Evolutionary conservation across 2,888 invertebrate species (phyloP).

Genomic region (Dromius quadrimaculatus): DNA sequence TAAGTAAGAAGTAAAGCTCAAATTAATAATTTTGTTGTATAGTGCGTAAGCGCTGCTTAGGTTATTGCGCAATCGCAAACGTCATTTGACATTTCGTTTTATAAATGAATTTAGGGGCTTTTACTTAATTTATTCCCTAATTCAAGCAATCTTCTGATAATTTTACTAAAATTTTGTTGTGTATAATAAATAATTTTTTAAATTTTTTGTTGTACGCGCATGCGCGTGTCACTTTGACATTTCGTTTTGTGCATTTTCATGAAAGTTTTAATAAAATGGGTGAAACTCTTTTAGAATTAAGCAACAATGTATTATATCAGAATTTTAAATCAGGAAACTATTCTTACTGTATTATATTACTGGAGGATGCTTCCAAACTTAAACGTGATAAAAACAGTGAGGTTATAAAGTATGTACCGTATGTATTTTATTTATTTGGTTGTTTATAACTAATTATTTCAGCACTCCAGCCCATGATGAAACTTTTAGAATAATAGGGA

Average conservation of each 20-base stretch:
- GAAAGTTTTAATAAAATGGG: constrained; percentile 1
- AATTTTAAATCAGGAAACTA: constrained; percentile 35
- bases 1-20: no score
- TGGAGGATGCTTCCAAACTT: constrained; percentile 21
- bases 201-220: not conserved
- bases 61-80: no score
- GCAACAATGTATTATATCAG: constrained; percentile 8
- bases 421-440: no score
- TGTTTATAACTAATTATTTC: constrained; percentile 18
- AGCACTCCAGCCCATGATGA: constrained; percentile 18
- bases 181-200: no score
- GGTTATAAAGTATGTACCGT: constrained; percentile 27
- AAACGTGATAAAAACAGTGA: constrained; percentile 19
- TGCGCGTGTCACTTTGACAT: constrained; percentile 11
- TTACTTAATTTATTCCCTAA: no score
- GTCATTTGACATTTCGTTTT: no score
- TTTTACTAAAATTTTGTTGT: no score
- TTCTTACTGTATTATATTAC: constrained; percentile 9
- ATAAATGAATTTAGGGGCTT: no score
- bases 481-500: constrained; percentile 9
- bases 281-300: constrained; percentile 29
- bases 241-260: constrained; percentile 16
- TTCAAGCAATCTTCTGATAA: no score
- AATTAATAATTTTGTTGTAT: no score
- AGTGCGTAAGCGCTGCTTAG: no score